phyloP scores from a whole-genome alignment of 2,797 vertebrate genomes.

The Buphagus erythrorhynchus region DNA sequence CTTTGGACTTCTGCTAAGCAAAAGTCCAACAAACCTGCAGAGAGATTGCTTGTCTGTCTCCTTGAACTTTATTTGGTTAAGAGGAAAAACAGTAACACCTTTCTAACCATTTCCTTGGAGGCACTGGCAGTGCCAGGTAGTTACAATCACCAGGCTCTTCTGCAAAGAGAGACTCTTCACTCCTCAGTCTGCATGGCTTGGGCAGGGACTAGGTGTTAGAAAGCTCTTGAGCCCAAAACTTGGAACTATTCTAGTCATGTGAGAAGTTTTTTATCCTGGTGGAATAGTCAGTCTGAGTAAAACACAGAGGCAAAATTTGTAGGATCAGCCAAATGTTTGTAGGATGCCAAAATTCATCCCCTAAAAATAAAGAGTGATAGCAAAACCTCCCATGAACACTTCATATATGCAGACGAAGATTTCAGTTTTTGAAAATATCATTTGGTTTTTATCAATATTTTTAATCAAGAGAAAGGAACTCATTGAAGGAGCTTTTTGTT shows the following conservation, averaged over 20 bases:
- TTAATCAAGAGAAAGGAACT: background rate
- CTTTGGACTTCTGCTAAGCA: background rate
- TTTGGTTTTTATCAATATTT: background rate
- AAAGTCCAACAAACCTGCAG: background rate
- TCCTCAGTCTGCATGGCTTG: background rate
- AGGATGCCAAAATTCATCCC: background rate
- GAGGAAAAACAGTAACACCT: background rate
- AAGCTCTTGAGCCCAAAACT: background rate
- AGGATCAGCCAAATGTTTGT: background rate
- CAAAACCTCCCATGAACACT: background rate
- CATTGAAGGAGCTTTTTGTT: background rate
- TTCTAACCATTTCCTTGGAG: background rate
- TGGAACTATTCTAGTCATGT: background rate
- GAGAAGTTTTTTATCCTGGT: background rate
- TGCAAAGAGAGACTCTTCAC: background rate
- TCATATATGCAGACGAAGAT: background rate
- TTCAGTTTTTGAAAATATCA: background rate
- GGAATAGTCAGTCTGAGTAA: background rate
- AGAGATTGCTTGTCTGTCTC: background rate
- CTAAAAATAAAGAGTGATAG: background rate
- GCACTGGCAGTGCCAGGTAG: too few relatives aligned
- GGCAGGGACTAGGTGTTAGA: background rate
- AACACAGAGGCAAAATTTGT: background rate
- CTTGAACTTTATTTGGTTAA: background rate
- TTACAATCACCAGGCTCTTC: background rate